These are phyloP conservation scores for Paramisgurnus dabryanus DNA, from an alignment of 2,113 vertebrate species.

Conservation along the genomic window DNA sequence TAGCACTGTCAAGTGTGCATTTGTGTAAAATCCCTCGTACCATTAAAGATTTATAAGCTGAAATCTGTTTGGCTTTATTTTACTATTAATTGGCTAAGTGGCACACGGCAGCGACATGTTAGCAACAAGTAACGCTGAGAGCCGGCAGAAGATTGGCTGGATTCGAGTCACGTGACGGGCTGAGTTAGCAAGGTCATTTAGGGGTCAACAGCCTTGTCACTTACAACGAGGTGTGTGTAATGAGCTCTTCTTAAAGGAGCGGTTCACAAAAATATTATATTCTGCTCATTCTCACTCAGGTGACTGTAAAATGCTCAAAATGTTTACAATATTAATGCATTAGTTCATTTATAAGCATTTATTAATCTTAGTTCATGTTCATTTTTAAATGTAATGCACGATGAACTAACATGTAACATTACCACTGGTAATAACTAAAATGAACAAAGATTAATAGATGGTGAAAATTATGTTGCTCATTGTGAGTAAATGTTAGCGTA, in stretches of 20 bases:
- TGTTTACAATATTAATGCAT: too few relatives aligned
- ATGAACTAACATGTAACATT: too few relatives aligned
- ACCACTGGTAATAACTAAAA: too few relatives aligned
- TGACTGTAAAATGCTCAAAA: too few relatives aligned
- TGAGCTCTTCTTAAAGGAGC: neutral
- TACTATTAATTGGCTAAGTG: slow-evolving; percentile 87
- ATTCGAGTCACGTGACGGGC: slow-evolving; percentile 59
- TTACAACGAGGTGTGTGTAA: neutral
- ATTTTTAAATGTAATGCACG: too few relatives aligned
- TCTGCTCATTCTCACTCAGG: neutral
- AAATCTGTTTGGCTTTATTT: slow-evolving; percentile 93
- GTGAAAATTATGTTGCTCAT: too few relatives aligned
- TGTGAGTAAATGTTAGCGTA: too few relatives aligned
- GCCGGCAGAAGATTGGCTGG: slow-evolving; percentile 54
- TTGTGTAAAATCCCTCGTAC: slow-evolving; percentile 95
- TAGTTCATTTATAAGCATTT: too few relatives aligned
- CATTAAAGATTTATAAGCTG: slow-evolving; percentile 98
- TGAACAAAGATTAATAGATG: too few relatives aligned
- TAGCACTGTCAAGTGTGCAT: slow-evolving; percentile 91
- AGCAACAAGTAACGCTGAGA: slow-evolving; percentile 54
- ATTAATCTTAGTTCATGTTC: too few relatives aligned
- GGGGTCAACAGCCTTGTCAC: slow-evolving; percentile 9
- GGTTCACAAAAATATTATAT: neutral
- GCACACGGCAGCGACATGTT: slow-evolving; percentile 69
- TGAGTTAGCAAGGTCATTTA: neutral